Evolutionary conservation across 1,140 invertebrate species (phyloP).

Genomic region (Metopolophium dirhodum): DNA sequence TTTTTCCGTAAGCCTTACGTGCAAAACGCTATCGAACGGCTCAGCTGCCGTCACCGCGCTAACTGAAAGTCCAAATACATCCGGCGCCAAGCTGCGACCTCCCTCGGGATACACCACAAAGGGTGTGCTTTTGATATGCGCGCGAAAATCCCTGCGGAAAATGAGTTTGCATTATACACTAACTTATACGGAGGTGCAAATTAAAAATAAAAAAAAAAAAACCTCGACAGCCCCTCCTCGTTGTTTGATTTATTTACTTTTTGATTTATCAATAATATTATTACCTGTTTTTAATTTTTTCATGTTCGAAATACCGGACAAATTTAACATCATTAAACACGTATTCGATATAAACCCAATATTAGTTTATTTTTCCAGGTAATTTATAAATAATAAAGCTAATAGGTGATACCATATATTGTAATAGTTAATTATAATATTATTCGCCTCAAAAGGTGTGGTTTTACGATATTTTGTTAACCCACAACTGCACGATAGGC

Average conservation of each 20-base stretch:
- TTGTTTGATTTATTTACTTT: not conserved
- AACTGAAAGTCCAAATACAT: constrained; percentile 41
- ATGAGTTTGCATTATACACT: not conserved
- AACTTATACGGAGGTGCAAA: not conserved
- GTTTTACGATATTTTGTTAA: too few relatives aligned
- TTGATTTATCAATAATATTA: not conserved
- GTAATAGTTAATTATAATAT: too few relatives aligned
- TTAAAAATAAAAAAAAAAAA: constrained; percentile 5
- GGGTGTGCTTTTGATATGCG: constrained; percentile 40
- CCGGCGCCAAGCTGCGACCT: constrained; percentile 40
- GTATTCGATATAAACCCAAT: not conserved
- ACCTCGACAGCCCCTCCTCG: not conserved
- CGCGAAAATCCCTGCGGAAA: constrained; percentile 24
- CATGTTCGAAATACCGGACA: not conserved
- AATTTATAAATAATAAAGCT: not conserved
- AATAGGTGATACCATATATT: too few relatives aligned
- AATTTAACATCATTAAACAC: not conserved
- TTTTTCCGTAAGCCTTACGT: not conserved
- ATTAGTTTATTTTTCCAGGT: not conserved
- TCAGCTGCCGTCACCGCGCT: constrained; percentile 5
- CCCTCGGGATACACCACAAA: constrained; percentile 27
- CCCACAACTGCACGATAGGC: too few relatives aligned
- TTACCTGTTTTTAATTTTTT: not conserved
- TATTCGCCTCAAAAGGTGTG: too few relatives aligned
- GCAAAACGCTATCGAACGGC: not conserved